Evolutionary conservation across 1,140 invertebrate genomes (phyloP).

Genomic region (Diploscapter pachys): DNA sequence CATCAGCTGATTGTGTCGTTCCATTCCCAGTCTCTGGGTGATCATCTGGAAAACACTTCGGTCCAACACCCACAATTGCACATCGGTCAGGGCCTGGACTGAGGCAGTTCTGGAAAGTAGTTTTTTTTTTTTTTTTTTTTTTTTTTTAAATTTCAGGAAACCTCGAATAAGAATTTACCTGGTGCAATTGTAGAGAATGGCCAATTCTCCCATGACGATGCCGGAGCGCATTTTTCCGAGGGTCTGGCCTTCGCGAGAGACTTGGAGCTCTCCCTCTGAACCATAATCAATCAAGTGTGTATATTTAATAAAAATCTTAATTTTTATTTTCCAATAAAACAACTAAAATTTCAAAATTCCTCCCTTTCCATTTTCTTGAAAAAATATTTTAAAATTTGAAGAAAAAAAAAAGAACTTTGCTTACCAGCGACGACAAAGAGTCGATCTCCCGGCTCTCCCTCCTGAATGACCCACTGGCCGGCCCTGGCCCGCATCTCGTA

Average conservation of each 20-base stretch:
- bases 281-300: constrained; percentile 19
- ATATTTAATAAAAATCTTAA: too few relatives aligned
- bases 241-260: constrained; percentile 85
- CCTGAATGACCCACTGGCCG: constrained; percentile 89
- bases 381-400: background rate
- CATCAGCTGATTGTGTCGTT: constrained; percentile 91
- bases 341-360: too few relatives aligned
- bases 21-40: constrained; percentile 96
- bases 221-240: constrained; percentile 87
- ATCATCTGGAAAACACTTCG: constrained; percentile 98
- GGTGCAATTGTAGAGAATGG: constrained; percentile 98
- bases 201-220: constrained; percentile 95
- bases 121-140: background rate
- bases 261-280: constrained; percentile 92
- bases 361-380: too few relatives aligned
- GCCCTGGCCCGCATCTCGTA: constrained; percentile 90
- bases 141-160: background rate
- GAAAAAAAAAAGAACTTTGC: constrained; percentile 4
- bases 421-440: constrained; percentile 71
- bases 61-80: constrained; percentile 96
- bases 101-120: constrained; percentile 46
- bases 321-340: too few relatives aligned
- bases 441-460: constrained; percentile 94
- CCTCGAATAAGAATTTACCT: constrained; percentile 62
- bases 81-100: constrained; percentile 78